Percentiles rank a stretch among this genome's conserved stretches.
Evolutionary conservation across 2,797 vertebrate genomes (phyloP).

Genomic region (Oceanodroma leucorhoa): DNA sequence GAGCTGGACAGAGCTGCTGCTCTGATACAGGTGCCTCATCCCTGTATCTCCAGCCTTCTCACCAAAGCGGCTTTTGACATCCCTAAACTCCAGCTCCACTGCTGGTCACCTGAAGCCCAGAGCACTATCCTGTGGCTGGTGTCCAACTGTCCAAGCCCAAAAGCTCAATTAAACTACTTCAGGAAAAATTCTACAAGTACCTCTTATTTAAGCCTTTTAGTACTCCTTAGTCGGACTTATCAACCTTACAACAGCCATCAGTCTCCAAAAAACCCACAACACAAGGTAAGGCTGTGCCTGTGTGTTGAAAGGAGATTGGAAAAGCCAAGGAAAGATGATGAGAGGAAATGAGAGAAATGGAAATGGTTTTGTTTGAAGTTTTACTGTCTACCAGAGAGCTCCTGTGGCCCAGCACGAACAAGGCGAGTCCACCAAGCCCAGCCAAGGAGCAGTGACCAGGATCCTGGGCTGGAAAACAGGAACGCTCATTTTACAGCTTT

Average conservation of each 20-base stretch:
- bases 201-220: background rate
- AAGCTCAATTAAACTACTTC: background rate
- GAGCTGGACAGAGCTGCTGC: background rate
- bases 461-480: background rate
- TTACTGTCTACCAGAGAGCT: background rate
- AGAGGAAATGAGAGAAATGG: background rate
- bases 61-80: background rate
- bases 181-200: background rate
- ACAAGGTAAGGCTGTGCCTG: background rate
- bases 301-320: background rate
- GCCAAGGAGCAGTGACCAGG: background rate
- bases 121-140: background rate
- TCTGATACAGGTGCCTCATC: background rate
- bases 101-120: background rate
- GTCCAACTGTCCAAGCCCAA: background rate
- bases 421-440: background rate
- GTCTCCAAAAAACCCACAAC: background rate
- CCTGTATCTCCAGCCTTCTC: background rate
- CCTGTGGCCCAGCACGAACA: background rate
- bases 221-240: background rate
- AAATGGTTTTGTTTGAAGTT: background rate
- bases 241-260: background rate
- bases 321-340: background rate
- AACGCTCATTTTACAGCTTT: background rate
- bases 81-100: background rate